These are phyloP conservation scores for Watsonalla binaria DNA, from an alignment of 2,888 invertebrate species.

Conservation along the genomic window DNA sequence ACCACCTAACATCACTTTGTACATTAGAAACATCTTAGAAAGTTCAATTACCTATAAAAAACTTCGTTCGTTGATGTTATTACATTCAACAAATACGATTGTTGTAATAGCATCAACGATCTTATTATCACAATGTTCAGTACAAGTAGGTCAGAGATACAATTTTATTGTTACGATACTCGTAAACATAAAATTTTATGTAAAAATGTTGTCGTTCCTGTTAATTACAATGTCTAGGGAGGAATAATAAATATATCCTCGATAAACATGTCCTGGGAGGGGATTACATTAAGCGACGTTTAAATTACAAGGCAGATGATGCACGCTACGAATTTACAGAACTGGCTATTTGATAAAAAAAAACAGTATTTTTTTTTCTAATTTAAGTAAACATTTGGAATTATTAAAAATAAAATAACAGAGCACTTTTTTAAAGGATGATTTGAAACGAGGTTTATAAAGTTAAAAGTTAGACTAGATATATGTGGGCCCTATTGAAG, in stretches of 20 bases:
- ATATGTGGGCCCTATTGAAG: too few species aligned
- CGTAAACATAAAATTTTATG: neutral
- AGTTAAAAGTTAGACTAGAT: too few species aligned
- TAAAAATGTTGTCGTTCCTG: neutral
- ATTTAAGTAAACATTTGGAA: too few species aligned
- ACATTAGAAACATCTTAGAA: too few species aligned
- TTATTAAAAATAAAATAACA: too few species aligned
- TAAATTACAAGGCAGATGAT: conserved; percentile 32
- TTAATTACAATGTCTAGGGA: conserved; percentile 2
- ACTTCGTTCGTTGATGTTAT: too few species aligned
- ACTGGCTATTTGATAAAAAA: neutral
- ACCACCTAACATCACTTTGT: too few species aligned
- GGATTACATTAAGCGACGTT: conserved; percentile 37
- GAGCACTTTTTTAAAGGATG: too few species aligned
- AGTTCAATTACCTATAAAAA: too few species aligned
- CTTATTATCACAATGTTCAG: neutral
- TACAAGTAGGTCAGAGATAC: neutral
- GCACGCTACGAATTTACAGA: conserved; percentile 5
- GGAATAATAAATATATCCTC: conserved; percentile 25
- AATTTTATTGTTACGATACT: neutral
- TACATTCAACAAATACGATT: too few species aligned
- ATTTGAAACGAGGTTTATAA: too few species aligned
- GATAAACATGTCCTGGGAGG: conserved; percentile 32
- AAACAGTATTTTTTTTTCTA: neutral
- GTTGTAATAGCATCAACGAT: neutral